Percentiles rank a stretch among this genome's conserved stretches.
phyloP scores from a whole-genome alignment of 2,888 invertebrate species.

The Trichopria drosophilae region DNA sequence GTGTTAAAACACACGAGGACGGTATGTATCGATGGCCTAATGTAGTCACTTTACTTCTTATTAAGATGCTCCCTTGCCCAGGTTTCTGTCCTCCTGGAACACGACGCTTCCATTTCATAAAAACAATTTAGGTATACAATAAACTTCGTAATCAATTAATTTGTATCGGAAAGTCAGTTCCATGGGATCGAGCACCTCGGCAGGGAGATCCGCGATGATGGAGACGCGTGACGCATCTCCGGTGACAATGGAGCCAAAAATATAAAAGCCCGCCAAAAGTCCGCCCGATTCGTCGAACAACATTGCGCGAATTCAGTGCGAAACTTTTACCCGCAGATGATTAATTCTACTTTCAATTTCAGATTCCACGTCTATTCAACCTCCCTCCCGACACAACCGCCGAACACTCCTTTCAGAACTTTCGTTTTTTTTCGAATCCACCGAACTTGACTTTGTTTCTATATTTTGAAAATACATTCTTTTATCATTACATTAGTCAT shows the following conservation, averaged over 20 bases:
- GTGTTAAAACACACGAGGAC: constrained; percentile 95
- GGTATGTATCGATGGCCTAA: constrained; percentile 75
- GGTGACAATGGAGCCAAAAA: constrained; percentile 55
- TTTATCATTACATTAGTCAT: constrained; percentile 2
- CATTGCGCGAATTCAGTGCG: constrained; percentile 46
- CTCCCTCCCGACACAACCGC: constrained; percentile 39
- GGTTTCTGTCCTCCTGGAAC: background rate
- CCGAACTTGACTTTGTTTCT: constrained; percentile 23
- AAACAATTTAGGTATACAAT: no score
- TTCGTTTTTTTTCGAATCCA: constrained; percentile 23
- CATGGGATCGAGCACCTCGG: no score
- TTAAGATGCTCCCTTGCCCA: background rate
- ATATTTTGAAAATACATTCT: constrained; percentile 2
- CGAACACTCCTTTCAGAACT: constrained; percentile 35
- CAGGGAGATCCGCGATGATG: no score
- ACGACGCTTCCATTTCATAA: no score
- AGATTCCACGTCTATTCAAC: constrained; percentile 47
- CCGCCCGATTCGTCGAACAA: constrained; percentile 32
- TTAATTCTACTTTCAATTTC: constrained; percentile 51
- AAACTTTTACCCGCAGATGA: constrained; percentile 41
- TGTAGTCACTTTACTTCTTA: constrained; percentile 10
- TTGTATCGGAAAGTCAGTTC: background rate
- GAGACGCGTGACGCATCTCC: constrained; percentile 10
- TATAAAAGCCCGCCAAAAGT: constrained; percentile 60
- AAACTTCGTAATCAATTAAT: background rate